Percentiles rank a stretch among this genome's conserved stretches.
phyloP scores from a whole-genome alignment of 2,888 invertebrate species.

The Pedicia rivosa region DNA sequence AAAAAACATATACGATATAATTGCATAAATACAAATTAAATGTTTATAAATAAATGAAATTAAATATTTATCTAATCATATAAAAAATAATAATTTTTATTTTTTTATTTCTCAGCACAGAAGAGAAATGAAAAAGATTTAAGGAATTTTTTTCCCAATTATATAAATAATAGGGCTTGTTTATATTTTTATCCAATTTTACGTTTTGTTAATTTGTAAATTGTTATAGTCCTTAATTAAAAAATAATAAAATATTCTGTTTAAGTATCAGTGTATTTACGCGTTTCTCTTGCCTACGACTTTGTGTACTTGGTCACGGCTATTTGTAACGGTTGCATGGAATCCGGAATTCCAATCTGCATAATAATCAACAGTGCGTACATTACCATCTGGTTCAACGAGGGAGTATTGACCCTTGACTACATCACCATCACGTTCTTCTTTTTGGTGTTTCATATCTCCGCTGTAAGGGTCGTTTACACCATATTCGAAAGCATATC shows the following conservation, averaged over 20 bases:
- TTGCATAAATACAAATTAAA: too few species aligned
- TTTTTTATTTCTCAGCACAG: too few species aligned
- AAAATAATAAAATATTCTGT: neutral
- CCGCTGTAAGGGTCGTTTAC: conserved; percentile 61
- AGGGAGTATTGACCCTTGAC: conserved; percentile 52
- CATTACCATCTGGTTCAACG: conserved; percentile 58
- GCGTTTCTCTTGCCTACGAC: conserved; percentile 24
- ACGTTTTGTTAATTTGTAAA: too few species aligned
- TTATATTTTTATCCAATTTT: too few species aligned
- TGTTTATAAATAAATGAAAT: too few species aligned
- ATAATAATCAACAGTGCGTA: conserved; percentile 56
- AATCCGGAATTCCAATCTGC: conserved; percentile 68
- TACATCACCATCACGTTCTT: conserved; percentile 55
- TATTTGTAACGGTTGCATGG: conserved; percentile 55
- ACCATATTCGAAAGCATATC: conserved; percentile 55
- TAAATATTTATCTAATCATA: too few species aligned
- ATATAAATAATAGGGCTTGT: too few species aligned
- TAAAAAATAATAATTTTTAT: too few species aligned
- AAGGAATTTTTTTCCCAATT: too few species aligned
- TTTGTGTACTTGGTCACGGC: conserved; percentile 34
- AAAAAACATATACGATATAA: too few species aligned
- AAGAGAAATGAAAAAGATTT: too few species aligned
- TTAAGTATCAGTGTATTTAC: neutral
- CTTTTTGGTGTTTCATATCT: conserved; percentile 56
- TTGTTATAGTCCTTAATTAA: too few species aligned